These are phyloP conservation scores for Capreolus pygargus DNA, from an alignment of 2,113 vertebrate genomes.

Conservation along the genomic window DNA sequence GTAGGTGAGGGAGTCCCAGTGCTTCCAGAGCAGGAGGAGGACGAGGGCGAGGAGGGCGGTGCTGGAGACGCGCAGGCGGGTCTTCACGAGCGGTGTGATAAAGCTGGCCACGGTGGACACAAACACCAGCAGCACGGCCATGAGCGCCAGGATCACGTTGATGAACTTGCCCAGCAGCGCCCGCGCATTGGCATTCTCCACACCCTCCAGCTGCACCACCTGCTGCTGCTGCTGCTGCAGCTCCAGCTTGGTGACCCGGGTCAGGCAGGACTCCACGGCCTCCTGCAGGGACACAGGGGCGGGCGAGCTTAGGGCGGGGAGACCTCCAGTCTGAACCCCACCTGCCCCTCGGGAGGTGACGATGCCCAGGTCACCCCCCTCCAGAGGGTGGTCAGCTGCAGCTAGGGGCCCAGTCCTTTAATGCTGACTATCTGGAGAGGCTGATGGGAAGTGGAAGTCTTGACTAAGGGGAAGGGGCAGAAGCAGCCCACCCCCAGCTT, in stretches of 20 bases:
- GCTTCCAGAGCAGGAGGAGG: constrained; percentile 95
- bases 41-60: constrained; percentile 90
- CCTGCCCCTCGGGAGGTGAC: background rate
- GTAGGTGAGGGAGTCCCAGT: constrained; percentile 93
- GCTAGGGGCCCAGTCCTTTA: background rate
- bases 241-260: constrained; percentile 96
- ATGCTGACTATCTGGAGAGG: background rate
- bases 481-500: background rate
- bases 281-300: constrained; percentile 82
- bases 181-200: constrained; percentile 96
- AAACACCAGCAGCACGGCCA: constrained; percentile 98
- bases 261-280: constrained; percentile 97
- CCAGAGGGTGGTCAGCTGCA: background rate
- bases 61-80: constrained; percentile 89
- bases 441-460: background rate
- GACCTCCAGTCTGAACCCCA: accelerated
- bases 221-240: constrained; percentile 99
- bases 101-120: constrained; percentile 98
- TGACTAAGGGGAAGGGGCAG: background rate
- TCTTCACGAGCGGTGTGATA: constrained; percentile 99
- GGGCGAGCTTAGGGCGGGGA: background rate
- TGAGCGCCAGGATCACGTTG: constrained; percentile 97
- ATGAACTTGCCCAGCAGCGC: constrained; percentile 98
- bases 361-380: accelerated
- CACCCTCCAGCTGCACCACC: constrained; percentile 96